phyloP scores from a whole-genome alignment of 2,797 vertebrate genomes.

The Glyptemys insculpta region DNA sequence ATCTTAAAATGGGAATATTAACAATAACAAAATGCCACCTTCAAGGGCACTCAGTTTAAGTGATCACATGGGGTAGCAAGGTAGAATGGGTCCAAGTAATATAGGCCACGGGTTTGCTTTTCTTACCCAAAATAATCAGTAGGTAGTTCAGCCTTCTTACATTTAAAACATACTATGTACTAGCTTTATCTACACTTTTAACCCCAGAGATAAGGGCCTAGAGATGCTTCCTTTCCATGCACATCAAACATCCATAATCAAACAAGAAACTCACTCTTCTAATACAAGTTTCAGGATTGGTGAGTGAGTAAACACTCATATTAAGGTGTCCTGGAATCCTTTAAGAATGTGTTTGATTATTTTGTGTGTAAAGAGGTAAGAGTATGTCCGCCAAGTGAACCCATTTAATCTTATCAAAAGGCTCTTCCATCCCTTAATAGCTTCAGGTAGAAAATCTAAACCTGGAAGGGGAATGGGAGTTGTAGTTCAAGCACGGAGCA shows the following conservation, averaged over 20 bases:
- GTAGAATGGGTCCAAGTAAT: background rate
- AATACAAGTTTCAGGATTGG: background rate
- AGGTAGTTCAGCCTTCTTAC: background rate
- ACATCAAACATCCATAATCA: background rate
- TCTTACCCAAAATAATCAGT: background rate
- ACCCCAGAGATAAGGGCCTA: background rate
- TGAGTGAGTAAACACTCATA: background rate
- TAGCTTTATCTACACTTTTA: background rate
- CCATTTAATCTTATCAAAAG: background rate
- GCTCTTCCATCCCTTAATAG: background rate
- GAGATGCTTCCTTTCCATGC: background rate
- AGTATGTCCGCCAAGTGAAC: background rate
- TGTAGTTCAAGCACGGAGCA: background rate
- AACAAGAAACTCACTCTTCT: background rate
- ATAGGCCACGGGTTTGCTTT: background rate
- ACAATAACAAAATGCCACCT: conserved; percentile 39
- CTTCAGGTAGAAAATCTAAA: background rate
- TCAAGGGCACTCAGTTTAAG: conserved; percentile 7
- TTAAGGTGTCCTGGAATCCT: background rate
- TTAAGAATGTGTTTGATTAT: background rate
- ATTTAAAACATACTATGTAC: background rate
- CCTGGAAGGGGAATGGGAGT: background rate
- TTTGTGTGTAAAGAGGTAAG: background rate
- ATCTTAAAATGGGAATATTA: conserved; percentile 36
- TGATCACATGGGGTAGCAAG: background rate